These are phyloP conservation scores for Nixonia krombeini DNA, from an alignment of 1,140 invertebrate genomes.

Conservation along the genomic window DNA sequence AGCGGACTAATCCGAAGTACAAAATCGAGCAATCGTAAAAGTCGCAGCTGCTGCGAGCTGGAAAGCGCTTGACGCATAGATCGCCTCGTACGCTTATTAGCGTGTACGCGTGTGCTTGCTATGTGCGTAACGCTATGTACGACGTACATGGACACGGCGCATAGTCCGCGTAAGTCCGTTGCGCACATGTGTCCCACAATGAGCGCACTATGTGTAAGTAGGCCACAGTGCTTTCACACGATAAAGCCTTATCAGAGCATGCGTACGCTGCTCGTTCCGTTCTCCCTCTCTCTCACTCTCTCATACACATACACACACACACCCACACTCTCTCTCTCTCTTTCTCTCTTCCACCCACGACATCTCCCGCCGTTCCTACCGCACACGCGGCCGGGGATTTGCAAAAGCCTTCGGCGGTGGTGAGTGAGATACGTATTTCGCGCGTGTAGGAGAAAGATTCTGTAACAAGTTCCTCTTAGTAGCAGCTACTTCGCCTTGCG, in stretches of 20 bases:
- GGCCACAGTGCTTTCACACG: slow-evolving; percentile 71
- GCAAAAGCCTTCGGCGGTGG: slow-evolving; percentile 11
- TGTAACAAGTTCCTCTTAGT: slow-evolving; percentile 16
- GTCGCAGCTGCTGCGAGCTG: not conserved
- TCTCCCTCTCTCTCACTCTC: too few relatives aligned
- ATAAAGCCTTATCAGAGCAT: slow-evolving; percentile 68
- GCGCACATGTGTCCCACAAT: slow-evolving; percentile 34
- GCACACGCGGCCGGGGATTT: slow-evolving; percentile 36
- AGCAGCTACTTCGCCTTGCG: too few relatives aligned
- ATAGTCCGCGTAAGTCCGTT: slow-evolving; percentile 26
- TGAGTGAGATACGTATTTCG: slow-evolving; percentile 13
- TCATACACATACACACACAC: too few relatives aligned
- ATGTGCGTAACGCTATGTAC: too few relatives aligned
- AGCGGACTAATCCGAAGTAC: not conserved
- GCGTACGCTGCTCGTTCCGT: slow-evolving; percentile 42
- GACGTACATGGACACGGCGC: slow-evolving; percentile 15
- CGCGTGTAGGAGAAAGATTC: too few relatives aligned
- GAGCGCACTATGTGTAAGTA: slow-evolving; percentile 52
- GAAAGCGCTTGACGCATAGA: not conserved
- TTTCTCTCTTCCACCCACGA: slow-evolving; percentile 41
- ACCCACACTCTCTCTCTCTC: too few relatives aligned
- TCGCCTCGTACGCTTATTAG: slow-evolving; percentile 12
- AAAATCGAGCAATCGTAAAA: slow-evolving; percentile 1
- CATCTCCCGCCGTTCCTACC: slow-evolving; percentile 26
- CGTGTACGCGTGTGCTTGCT: too few relatives aligned